phyloP scores from a whole-genome alignment of 1,140 invertebrate species.

The Drosophila chauvacae region DNA sequence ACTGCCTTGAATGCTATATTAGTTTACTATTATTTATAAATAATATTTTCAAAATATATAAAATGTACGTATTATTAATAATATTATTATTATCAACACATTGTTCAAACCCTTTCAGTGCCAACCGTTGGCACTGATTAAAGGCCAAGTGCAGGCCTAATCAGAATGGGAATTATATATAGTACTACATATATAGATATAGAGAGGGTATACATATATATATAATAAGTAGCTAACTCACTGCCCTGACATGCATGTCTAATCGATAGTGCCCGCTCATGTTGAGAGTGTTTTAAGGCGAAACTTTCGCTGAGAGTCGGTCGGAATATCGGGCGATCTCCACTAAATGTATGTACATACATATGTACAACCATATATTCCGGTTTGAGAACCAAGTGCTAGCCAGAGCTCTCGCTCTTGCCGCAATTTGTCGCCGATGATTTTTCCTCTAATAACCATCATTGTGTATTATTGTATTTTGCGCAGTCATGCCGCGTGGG shows the following conservation, averaged over 20 bases:
- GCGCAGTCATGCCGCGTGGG: constrained; percentile 61
- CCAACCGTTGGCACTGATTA: background rate
- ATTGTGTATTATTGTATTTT: constrained; percentile 35
- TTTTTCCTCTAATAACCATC: constrained; percentile 14
- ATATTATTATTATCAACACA: too few relatives aligned
- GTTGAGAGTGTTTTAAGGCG: background rate
- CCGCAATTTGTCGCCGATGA: constrained; percentile 31
- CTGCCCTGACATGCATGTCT: constrained; percentile 1
- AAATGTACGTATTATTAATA: too few relatives aligned
- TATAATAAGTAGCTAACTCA: background rate
- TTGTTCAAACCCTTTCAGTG: too few relatives aligned
- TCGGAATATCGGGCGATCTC: constrained; percentile 5
- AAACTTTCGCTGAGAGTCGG: constrained; percentile 42
- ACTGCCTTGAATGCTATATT: too few relatives aligned
- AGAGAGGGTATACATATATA: background rate
- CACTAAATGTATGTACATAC: background rate
- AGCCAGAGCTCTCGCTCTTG: constrained; percentile 1
- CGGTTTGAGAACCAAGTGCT: constrained; percentile 27
- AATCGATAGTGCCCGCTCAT: constrained; percentile 5
- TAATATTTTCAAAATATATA: too few relatives aligned
- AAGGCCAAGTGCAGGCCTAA: background rate
- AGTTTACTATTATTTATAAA: too few relatives aligned
- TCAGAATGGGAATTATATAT: too few relatives aligned
- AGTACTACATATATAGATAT: too few relatives aligned
- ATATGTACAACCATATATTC: background rate